Evolutionary conservation across 1,140 invertebrate genomes (phyloP).

Genomic region (Maniola jurtina): DNA sequence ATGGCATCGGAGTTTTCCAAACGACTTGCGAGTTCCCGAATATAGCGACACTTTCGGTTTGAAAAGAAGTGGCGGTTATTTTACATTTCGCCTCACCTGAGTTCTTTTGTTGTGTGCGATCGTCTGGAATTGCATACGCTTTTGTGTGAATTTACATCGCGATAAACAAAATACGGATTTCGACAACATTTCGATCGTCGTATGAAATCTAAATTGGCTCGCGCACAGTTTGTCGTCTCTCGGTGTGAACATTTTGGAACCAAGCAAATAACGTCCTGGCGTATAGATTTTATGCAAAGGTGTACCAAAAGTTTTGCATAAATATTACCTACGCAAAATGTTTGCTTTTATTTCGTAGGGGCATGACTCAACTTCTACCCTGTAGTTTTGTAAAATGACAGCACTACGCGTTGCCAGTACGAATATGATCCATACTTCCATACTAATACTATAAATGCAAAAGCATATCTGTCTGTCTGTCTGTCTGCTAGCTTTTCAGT

Average conservation of each 20-base stretch:
- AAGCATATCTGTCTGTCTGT: no score
- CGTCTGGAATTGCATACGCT: slow-evolving; percentile 20
- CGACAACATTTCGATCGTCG: slow-evolving; percentile 8
- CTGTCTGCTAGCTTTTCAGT: no score
- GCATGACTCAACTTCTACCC: no score
- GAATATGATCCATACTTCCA: no score
- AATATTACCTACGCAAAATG: background rate
- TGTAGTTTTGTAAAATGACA: no score
- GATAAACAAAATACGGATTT: slow-evolving; percentile 16
- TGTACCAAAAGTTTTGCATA: no score
- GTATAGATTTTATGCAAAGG: background rate
- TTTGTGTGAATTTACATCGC: slow-evolving; percentile 21
- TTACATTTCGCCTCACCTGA: slow-evolving; percentile 35
- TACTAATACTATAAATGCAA: no score
- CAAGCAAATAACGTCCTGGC: background rate
- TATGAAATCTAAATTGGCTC: slow-evolving; percentile 11
- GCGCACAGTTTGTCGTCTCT: background rate
- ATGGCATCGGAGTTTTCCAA: slow-evolving; percentile 42
- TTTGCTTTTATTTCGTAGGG: background rate
- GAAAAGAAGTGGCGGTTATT: slow-evolving; percentile 36
- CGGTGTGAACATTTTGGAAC: background rate
- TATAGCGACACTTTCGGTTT: slow-evolving; percentile 39
- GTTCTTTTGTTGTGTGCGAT: slow-evolving; percentile 17
- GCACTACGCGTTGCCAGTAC: no score
- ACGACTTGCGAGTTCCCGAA: slow-evolving; percentile 41